Evolutionary conservation across 2,888 invertebrate genomes (phyloP).

Genomic region (Euplexia lucipara): DNA sequence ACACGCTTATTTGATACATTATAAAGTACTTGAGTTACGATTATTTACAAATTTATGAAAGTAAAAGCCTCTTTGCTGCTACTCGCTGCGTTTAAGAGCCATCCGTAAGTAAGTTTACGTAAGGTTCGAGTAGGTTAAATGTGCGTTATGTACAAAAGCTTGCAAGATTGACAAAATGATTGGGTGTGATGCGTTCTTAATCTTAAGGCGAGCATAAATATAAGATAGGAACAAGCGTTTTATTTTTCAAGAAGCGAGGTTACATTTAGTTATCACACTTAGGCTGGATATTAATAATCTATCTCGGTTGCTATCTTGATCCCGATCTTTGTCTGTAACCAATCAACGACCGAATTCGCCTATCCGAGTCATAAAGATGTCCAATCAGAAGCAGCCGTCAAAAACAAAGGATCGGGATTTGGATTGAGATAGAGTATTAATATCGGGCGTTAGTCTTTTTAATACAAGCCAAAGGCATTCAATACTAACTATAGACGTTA

Average conservation of each 20-base stretch:
- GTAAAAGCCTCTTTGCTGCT: slow-evolving; percentile 48
- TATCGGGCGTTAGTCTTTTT: too few species aligned
- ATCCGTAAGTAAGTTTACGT: slow-evolving; percentile 9
- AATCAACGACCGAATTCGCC: too few species aligned
- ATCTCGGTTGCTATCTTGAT: too few species aligned
- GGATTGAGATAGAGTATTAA: too few species aligned
- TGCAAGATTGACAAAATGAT: slow-evolving; percentile 57
- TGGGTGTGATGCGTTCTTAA: not conserved
- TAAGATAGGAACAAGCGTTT: not conserved
- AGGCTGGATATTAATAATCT: too few species aligned
- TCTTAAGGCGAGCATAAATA: slow-evolving; percentile 5
- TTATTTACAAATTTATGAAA: slow-evolving; percentile 52
- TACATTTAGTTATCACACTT: not conserved
- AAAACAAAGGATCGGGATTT: too few species aligned
- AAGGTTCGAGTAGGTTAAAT: slow-evolving; percentile 6
- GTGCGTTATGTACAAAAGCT: slow-evolving; percentile 30
- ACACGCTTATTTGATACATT: slow-evolving; percentile 33
- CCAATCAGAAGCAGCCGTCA: too few species aligned
- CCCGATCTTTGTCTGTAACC: too few species aligned
- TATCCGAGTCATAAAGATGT: too few species aligned
- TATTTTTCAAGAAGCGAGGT: not conserved
- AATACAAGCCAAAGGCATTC: too few species aligned
- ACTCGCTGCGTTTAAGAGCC: slow-evolving; percentile 17
- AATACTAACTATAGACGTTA: too few species aligned
- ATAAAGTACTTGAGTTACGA: slow-evolving; percentile 22